These are phyloP conservation scores for Oryzaephilus surinamensis DNA, from an alignment of 1,140 invertebrate genomes.

Conservation along the genomic window DNA sequence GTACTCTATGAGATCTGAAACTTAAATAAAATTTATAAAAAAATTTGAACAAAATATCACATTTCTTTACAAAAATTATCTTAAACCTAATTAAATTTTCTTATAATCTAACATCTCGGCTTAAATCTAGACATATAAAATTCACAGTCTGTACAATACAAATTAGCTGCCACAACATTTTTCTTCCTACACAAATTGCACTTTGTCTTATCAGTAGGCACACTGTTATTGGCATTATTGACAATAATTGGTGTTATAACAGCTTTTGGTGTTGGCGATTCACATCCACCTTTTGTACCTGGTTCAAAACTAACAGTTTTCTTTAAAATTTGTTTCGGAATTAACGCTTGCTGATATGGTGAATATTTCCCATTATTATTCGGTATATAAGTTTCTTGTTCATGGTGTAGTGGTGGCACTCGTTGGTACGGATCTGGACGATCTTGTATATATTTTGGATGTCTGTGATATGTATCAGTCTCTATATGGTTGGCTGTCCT, in stretches of 20 bases:
- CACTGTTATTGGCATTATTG: slow-evolving; percentile 29
- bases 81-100: slow-evolving; percentile 1
- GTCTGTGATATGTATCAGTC: no score
- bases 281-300: slow-evolving; percentile 44
- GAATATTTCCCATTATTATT: slow-evolving; percentile 16
- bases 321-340: slow-evolving; percentile 44
- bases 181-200: slow-evolving; percentile 82
- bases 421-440: slow-evolving; percentile 12
- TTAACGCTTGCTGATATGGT: slow-evolving; percentile 20
- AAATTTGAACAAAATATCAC: slow-evolving; percentile 18
- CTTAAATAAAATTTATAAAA: slow-evolving; percentile 7
- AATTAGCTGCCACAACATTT: slow-evolving; percentile 56
- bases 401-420: slow-evolving; percentile 25
- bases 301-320: slow-evolving; percentile 58
- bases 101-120: slow-evolving; percentile 38
- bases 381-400: slow-evolving; percentile 14
- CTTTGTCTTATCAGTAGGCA: slow-evolving; percentile 37
- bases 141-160: slow-evolving; percentile 81
- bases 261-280: slow-evolving; percentile 24
- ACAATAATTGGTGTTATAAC: slow-evolving; percentile 38
- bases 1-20: not conserved
- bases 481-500: no score
- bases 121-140: slow-evolving; percentile 84
- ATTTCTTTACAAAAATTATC: slow-evolving; percentile 12
- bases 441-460: slow-evolving; percentile 4